Conservation (phyloP, 1,140 invertebrate species). For the Ceratosolen solmsi region DNA sequence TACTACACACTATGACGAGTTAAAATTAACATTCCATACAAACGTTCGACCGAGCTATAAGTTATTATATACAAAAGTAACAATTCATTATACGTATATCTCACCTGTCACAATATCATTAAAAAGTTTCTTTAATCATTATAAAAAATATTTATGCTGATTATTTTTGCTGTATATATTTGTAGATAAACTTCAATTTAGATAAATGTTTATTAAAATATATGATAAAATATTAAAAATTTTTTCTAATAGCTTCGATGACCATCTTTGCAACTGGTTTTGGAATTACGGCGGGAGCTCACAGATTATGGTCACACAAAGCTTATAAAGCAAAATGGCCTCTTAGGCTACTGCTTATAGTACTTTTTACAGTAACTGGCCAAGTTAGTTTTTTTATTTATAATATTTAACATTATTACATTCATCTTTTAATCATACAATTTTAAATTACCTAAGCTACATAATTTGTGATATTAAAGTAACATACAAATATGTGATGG, state of each 20-base stretch:
- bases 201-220: too few relatives aligned
- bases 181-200: too few relatives aligned
- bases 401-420: background rate
- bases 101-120: too few relatives aligned
- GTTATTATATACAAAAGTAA: too few relatives aligned
- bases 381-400: constrained; percentile 78
- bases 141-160: too few relatives aligned
- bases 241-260: constrained; percentile 76
- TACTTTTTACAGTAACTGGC: constrained; percentile 87
- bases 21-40: too few relatives aligned
- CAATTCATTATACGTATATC: too few relatives aligned
- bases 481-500: background rate
- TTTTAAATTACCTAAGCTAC: too few relatives aligned
- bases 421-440: background rate
- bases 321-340: constrained; percentile 90
- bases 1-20: too few relatives aligned
- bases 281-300: constrained; percentile 91
- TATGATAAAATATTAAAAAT: background rate
- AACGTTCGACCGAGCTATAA: too few relatives aligned
- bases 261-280: constrained; percentile 80
- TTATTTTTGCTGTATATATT: too few relatives aligned
- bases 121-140: too few relatives aligned
- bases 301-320: constrained; percentile 91
- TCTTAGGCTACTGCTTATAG: constrained; percentile 82
- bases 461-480: background rate